These are phyloP conservation scores for Papilio helenus DNA, from an alignment of 1,140 invertebrate species.

Conservation along the genomic window DNA sequence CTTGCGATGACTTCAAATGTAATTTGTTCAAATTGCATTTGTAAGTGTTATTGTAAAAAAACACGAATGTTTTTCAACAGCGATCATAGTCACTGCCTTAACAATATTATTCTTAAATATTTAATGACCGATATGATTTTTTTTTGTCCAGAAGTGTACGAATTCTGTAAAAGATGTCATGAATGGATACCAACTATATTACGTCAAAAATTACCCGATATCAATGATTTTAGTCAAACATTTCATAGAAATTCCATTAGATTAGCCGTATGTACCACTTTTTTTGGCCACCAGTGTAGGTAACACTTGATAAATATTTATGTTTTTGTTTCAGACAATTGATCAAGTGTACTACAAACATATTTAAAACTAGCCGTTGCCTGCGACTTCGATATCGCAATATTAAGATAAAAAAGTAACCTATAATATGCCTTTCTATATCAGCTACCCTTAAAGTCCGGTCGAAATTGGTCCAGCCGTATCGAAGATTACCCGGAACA, in stretches of 20 bases:
- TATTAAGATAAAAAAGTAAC: no score
- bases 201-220: no score
- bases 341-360: conserved; percentile 6
- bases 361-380: neutral
- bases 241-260: neutral
- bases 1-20: neutral
- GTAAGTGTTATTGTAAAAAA: neutral
- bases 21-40: conserved; percentile 4
- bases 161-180: neutral
- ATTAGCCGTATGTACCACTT: neutral
- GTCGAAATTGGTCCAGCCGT: no score
- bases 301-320: conserved; percentile 1
- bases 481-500: no score
- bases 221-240: neutral
- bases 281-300: neutral
- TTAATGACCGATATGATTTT: neutral
- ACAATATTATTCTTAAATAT: neutral
- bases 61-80: neutral
- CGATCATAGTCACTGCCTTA: neutral
- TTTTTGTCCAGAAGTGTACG: neutral
- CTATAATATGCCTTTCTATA: no score
- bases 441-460: no score
- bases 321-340: neutral
- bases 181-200: neutral
- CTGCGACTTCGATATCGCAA: no score